A percentile compares a stretch with the other conserved stretches of the same genome.
phyloP scores from a whole-genome alignment of 2,888 invertebrate genomes.

The Mantis religiosa region DNA sequence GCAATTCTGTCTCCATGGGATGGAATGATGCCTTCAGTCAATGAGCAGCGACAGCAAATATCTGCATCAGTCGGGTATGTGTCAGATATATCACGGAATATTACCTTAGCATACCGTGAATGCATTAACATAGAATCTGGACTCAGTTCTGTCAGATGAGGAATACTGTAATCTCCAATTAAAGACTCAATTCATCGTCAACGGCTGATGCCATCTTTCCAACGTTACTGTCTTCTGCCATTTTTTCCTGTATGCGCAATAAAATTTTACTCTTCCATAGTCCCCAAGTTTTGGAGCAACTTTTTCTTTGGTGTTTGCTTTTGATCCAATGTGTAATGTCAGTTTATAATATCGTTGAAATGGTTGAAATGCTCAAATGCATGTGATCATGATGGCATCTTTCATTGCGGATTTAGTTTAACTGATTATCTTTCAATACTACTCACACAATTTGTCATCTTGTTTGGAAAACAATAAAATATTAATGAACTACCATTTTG shows the following conservation, averaged over 20 bases:
- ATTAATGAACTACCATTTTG: no score
- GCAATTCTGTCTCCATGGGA: slow-evolving; percentile 28
- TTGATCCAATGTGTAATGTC: no score
- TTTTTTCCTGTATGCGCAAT: background rate
- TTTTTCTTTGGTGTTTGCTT: no score
- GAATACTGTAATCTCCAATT: slow-evolving; percentile 25
- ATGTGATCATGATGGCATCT: no score
- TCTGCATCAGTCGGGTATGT: slow-evolving; percentile 33
- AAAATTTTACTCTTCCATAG: no score
- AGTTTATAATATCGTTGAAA: no score
- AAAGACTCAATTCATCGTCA: slow-evolving; percentile 20
- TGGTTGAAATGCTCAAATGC: no score
- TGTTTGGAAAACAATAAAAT: no score
- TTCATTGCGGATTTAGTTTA: no score
- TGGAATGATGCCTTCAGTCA: slow-evolving; percentile 28
- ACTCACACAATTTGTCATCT: no score
- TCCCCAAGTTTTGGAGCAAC: no score
- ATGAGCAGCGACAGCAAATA: slow-evolving; percentile 30
- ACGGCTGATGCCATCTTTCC: background rate
- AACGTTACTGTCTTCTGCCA: background rate
- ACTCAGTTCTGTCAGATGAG: slow-evolving; percentile 18
- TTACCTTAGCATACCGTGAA: slow-evolving; percentile 29
- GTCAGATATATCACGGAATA: slow-evolving; percentile 31
- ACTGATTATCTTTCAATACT: no score
- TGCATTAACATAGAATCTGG: slow-evolving; percentile 16